phyloP scores from a whole-genome alignment of 2,113 vertebrate species.

The Melanocharis versteri region DNA sequence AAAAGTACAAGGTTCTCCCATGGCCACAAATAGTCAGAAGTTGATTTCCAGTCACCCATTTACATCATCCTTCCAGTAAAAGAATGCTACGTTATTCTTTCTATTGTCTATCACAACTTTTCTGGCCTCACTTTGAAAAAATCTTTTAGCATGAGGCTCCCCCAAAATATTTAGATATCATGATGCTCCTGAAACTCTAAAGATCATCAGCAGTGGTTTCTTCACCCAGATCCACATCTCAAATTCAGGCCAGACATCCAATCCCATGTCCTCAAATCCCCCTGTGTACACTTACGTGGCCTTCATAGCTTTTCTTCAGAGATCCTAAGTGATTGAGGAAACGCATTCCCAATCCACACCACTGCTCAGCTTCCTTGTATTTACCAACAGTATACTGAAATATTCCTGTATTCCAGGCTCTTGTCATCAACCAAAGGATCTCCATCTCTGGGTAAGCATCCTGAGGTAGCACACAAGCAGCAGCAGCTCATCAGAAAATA shows the following conservation, averaged over 20 bases:
- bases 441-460: conserved; percentile 83
- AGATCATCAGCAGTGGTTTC: background rate
- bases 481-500: background rate
- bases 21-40: background rate
- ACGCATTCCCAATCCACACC: conserved; percentile 84
- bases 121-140: background rate
- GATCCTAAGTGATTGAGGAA: conserved; percentile 82
- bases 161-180: background rate
- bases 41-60: background rate
- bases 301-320: conserved; percentile 84
- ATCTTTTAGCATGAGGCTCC: background rate
- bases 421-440: conserved; percentile 87
- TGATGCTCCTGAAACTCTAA: background rate
- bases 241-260: background rate
- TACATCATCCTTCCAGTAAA: background rate
- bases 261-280: background rate
- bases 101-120: background rate
- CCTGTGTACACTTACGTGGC: conserved; percentile 71
- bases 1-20: background rate
- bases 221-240: background rate
- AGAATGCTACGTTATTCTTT: background rate
- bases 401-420: conserved; percentile 90
- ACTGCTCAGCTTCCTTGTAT: conserved; percentile 82
- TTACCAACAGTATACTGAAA: conserved; percentile 77
- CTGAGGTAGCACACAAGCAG: conserved; percentile 37